Base-by-base conservation (phyloP, 2,888 invertebrate species). In the Ennomos erosarius region DNA sequence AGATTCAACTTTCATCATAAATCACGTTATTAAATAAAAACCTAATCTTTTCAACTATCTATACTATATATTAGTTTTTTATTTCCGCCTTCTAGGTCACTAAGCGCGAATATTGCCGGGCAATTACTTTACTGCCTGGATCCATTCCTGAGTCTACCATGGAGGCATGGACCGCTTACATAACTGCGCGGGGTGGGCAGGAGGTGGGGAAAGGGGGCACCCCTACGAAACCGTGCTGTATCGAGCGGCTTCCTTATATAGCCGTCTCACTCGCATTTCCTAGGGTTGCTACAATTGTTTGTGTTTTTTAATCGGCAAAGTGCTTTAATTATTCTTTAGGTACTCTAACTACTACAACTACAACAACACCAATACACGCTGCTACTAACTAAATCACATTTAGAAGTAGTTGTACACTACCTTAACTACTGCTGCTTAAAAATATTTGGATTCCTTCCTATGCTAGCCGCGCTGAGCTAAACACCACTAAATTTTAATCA, bases 61-160 rank as follows among this genome's bases (percentile, higher is more conserved):
- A 26, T 26, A 16, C 3, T n/a, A 4, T 26, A 26, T 1, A 3
- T 26, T 26, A 10, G 1, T 10, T 10, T 8, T 42, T 42, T n/a
- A 44, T 33, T 26, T 36, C 26, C 26, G 16, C 37, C 26, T 8
- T 35, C 16, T 60, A 61, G 64, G 65, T 65, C 65, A 68, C 69
- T 68, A 76, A 73, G 66, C 67, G 72, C 71, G 70, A 78, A 80
- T 75, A 79, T 77, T 75, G 74, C 69, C 70, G 71, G 77, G 76
- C 82, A 82, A 84, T 83, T 82, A 82, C 75, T 75, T 67, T 65
- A 70, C 64, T 69, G 69, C 71, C 65, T 61, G 68, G 74, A 73
- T 78, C 76, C 76, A 79, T 77, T 79, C 78, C 76, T 67, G 70
- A 68, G 71, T 71, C 72, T 73, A 74, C 76, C 75, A 74, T 76